These are phyloP conservation scores for Myocastor coypus DNA, from an alignment of 2,113 vertebrate genomes.

Conservation along the genomic window DNA sequence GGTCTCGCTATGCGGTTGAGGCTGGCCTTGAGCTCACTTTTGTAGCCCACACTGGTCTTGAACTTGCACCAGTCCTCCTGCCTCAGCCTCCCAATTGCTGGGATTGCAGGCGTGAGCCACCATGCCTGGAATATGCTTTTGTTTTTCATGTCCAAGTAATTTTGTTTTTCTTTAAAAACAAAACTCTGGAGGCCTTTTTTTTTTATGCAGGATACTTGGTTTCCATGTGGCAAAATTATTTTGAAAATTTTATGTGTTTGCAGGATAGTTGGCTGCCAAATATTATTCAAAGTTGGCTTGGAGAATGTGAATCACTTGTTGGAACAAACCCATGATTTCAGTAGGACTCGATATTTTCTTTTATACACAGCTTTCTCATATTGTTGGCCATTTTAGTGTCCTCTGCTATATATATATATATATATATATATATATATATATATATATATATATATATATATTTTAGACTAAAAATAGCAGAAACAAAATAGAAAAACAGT, in stretches of 20 bases:
- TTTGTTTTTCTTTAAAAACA: neutral
- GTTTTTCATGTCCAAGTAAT: neutral
- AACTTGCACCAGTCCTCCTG: too few species aligned
- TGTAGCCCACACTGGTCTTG: too few species aligned
- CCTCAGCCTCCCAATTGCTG: too few species aligned
- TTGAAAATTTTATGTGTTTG: neutral
- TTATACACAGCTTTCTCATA: neutral
- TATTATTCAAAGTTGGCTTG: neutral
- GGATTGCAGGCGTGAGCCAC: too few species aligned
- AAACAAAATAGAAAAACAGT: too few species aligned
- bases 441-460: too few species aligned
- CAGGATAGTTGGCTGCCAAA: neutral
- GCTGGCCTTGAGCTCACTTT: too few species aligned
- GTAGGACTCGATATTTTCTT: neutral
- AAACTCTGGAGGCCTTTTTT: neutral
- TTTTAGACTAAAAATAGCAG: too few species aligned
- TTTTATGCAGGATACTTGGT: neutral
- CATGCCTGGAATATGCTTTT: too few species aligned
- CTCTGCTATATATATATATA: too few species aligned
- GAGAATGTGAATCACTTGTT: neutral
- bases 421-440: too few species aligned
- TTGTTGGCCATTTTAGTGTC: neutral
- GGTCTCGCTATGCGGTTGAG: too few species aligned
- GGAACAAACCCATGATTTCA: neutral
- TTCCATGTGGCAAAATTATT: neutral